Evolutionary conservation across 1,140 invertebrate species (phyloP).

Genomic region (Drosophila busckii): DNA sequence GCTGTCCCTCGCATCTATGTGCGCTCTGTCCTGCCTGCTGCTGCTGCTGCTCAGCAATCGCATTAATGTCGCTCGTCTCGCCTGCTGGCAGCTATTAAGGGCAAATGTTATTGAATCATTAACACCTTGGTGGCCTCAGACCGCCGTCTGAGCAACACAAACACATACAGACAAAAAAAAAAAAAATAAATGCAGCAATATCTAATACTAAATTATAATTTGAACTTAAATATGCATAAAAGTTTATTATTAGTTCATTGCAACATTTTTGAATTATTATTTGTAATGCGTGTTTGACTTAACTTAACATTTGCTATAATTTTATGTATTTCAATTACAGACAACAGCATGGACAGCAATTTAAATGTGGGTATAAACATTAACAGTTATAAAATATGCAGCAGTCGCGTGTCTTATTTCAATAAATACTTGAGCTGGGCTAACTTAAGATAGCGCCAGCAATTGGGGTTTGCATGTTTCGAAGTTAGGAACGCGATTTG

Average conservation of each 20-base stretch:
- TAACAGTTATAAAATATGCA: slow-evolving; percentile 71
- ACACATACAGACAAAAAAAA: background rate
- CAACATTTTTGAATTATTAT: slow-evolving; percentile 72
- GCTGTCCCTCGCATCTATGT: background rate
- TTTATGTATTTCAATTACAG: too few species aligned
- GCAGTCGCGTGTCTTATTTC: slow-evolving; percentile 67
- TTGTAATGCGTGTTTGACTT: slow-evolving; percentile 69
- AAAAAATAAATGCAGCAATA: background rate
- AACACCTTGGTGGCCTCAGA: slow-evolving; percentile 53
- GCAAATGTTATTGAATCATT: slow-evolving; percentile 76
- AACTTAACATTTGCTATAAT: too few species aligned
- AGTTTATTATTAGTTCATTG: slow-evolving; percentile 75
- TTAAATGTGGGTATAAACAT: too few species aligned
- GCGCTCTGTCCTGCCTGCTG: background rate
- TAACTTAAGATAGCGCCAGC: too few species aligned
- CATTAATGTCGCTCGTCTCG: slow-evolving; percentile 62
- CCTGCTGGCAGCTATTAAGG: slow-evolving; percentile 53
- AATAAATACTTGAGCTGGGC: slow-evolving; percentile 56
- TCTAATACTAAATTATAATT: too few species aligned
- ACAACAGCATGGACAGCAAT: too few species aligned
- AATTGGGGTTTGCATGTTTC: too few species aligned
- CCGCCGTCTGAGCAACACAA: background rate
- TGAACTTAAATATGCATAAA: slow-evolving; percentile 71
- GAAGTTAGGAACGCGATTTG: too few species aligned
- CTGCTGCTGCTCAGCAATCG: slow-evolving; percentile 23